phyloP scores from a whole-genome alignment of 2,797 vertebrate species.

The Dicrostonyx torquatus region DNA sequence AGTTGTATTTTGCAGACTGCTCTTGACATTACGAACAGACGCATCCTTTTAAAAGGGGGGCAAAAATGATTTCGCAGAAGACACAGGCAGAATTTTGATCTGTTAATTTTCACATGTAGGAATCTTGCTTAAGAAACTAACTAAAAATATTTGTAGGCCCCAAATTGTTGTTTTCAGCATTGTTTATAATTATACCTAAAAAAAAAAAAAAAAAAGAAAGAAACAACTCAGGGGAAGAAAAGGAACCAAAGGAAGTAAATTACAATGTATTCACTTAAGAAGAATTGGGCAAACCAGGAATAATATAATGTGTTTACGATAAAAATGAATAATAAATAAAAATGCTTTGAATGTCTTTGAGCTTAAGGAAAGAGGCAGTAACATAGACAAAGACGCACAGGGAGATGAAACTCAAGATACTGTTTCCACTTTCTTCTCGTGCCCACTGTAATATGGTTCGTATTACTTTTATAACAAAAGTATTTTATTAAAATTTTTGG shows the following conservation, averaged over 20 bases:
- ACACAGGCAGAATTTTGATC: neutral
- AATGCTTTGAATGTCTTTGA: neutral
- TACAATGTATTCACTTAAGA: neutral
- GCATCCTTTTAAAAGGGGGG: neutral
- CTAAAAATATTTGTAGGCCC: neutral
- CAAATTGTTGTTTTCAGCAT: neutral
- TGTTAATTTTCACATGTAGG: neutral
- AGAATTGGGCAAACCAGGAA: neutral
- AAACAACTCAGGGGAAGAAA: neutral
- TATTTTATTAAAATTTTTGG: conserved; percentile 38
- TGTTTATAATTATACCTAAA: neutral
- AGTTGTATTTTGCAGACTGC: neutral
- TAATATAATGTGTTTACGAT: conserved; percentile 11
- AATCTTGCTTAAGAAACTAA: conserved; percentile 13
- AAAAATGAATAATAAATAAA: conserved; percentile 14
- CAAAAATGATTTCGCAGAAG: neutral
- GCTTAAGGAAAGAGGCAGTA: neutral
- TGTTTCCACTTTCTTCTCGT: neutral
- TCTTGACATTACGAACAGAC: neutral
- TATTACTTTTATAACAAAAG: conserved; percentile 40
- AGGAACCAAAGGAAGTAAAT: conserved; percentile 10
- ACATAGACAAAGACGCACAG: neutral
- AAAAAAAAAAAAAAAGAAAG: no score
- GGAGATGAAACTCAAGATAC: neutral
- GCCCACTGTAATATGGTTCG: neutral